These are phyloP conservation scores for Polyergus mexicanus DNA, from an alignment of 1,140 invertebrate species.

Conservation along the genomic window DNA sequence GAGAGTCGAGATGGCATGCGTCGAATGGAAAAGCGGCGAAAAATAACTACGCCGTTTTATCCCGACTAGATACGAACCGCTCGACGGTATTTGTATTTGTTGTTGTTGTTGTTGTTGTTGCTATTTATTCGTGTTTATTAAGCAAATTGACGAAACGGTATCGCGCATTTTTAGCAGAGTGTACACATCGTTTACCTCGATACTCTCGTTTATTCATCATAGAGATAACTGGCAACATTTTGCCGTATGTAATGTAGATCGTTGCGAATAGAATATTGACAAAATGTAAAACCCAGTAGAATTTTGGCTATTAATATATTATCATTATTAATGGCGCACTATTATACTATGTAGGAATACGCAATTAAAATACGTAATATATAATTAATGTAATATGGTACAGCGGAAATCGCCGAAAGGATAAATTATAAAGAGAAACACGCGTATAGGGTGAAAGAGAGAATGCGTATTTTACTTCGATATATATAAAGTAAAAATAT, in stretches of 20 bases:
- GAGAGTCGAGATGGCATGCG: constrained; percentile 59
- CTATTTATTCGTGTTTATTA: constrained; percentile 54
- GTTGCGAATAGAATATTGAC: background rate
- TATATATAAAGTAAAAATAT: background rate
- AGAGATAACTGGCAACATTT: background rate
- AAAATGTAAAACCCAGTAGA: background rate
- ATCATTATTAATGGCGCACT: background rate
- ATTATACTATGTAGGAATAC: background rate
- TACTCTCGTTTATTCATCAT: background rate
- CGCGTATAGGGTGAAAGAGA: too few species aligned
- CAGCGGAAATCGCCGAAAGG: background rate
- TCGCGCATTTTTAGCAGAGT: constrained; percentile 18
- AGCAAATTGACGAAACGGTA: constrained; percentile 32
- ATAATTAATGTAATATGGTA: background rate
- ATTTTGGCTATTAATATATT: background rate
- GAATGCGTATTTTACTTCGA: background rate
- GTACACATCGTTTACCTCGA: background rate
- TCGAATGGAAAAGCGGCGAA: constrained; percentile 55
- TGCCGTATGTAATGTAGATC: background rate
- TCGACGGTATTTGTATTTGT: background rate
- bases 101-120: constrained; percentile 20
- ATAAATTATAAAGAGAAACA: background rate
- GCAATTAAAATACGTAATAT: background rate
- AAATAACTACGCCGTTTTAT: constrained; percentile 48
- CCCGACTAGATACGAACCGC: background rate